Percentiles rank a stretch among this genome's conserved stretches.
phyloP scores from a whole-genome alignment of 1,140 invertebrate species.

The Megalonaias nervosa region DNA sequence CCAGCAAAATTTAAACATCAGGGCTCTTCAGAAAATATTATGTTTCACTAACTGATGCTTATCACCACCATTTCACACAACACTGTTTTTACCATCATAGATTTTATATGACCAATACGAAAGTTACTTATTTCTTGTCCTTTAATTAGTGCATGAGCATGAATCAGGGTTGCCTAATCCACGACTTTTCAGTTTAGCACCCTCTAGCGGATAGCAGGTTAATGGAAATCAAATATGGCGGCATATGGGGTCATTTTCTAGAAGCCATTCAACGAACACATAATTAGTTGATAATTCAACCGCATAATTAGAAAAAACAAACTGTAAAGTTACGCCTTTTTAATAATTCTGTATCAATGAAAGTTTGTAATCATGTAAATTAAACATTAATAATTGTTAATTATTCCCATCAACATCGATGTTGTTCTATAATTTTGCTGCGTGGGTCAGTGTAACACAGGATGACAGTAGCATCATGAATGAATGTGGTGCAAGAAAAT shows the following conservation, averaged over 20 bases:
- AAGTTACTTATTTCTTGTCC: too few species aligned
- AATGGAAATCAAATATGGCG: not conserved
- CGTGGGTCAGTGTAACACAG: not conserved
- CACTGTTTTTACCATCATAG: too few species aligned
- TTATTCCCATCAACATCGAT: conserved; percentile 8
- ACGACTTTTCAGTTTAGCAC: conserved; percentile 1
- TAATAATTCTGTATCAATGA: too few species aligned
- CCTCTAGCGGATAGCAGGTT: not conserved
- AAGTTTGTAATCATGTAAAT: not conserved
- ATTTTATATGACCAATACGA: too few species aligned
- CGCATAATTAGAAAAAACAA: not conserved
- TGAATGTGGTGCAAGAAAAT: not conserved
- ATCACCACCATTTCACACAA: too few species aligned
- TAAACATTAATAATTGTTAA: not conserved
- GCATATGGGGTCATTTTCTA: not conserved
- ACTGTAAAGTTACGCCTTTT: not conserved
- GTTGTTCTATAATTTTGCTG: not conserved
- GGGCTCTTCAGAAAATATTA: too few species aligned
- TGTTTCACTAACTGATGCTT: too few species aligned
- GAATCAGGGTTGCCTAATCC: too few species aligned
- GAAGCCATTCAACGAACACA: too few species aligned
- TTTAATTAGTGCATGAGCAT: too few species aligned
- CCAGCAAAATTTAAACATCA: too few species aligned
- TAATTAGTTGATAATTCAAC: conserved; percentile 4
- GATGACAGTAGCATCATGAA: not conserved